Conservation (phyloP, 2,113 vertebrate species). For the Loxodonta africana region DNA sequence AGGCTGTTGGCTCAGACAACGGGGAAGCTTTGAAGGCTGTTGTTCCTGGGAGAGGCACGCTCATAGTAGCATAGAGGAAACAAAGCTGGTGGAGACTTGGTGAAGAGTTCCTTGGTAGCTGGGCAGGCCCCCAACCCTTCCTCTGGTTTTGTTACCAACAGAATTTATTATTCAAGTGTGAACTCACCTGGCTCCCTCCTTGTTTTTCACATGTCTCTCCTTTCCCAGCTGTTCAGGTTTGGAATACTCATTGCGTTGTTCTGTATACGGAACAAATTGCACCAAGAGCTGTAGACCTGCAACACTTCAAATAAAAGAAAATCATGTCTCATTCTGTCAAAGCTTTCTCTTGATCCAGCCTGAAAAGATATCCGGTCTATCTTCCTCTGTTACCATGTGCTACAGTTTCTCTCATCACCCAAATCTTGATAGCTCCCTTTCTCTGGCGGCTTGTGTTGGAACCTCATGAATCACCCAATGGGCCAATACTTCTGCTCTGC, state of each 20-base stretch:
- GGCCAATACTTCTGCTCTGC: conserved; percentile 64
- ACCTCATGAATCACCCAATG: conserved; percentile 42
- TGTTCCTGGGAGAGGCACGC: not conserved
- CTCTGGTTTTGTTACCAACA: conserved; percentile 33
- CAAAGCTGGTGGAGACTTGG: not conserved
- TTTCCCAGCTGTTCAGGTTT: conserved; percentile 48
- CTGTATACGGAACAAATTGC: not conserved
- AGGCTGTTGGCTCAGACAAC: not conserved
- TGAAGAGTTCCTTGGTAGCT: not conserved
- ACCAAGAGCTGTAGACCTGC: not conserved
- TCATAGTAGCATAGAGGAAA: not conserved
- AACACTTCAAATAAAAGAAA: conserved; percentile 57
- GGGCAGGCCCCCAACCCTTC: not conserved
- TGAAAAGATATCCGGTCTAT: conserved; percentile 53
- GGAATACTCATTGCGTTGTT: not conserved
- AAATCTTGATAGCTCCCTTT: conserved; percentile 51
- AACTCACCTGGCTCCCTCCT: conserved; percentile 49
- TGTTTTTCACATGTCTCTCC: not conserved
- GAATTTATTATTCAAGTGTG: conserved; percentile 49
- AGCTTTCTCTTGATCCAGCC: conserved; percentile 69
- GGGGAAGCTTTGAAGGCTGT: not conserved
- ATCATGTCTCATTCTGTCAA: conserved; percentile 53
- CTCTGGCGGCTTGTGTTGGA: conserved; percentile 61
- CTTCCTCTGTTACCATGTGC: conserved; percentile 39
- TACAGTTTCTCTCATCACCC: conserved; percentile 68